Evolutionary conservation across 1,140 invertebrate species (phyloP), one percentile per base, ranked within the genome.

Genomic region (Panulirus ornatus): DNA sequence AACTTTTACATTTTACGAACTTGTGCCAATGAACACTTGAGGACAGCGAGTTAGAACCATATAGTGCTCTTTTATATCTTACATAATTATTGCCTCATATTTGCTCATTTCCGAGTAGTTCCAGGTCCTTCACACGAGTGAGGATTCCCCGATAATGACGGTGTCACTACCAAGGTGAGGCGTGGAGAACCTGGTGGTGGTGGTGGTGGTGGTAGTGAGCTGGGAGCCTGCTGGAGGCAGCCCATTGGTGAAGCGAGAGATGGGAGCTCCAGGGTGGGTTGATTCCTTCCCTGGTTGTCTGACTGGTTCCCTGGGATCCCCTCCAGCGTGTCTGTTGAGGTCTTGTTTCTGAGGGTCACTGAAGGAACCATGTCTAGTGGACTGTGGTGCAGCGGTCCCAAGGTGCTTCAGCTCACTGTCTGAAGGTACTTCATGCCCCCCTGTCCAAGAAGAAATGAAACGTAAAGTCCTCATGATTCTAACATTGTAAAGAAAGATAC

Each of bases 91-190:
- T n/a, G n/a, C n/a, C n/a, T n/a, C n/a, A n/a, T n/a, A n/a, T n/a
- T n/a, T n/a, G n/a, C n/a, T n/a, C n/a, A n/a, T n/a, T n/a, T n/a
- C n/a, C n/a, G n/a, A n/a, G n/a, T n/a, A n/a, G n/a, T n/a, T n/a
- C n/a, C n/a, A n/a, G n/a, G n/a, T n/a, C n/a, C n/a, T 47, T 87
- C 58, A 88, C 0, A 88, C 85, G n/a, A 88, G 85, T 14, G 85
- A 88, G n/a, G 85, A 88, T 27, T 88, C 85, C n/a, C 85, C 85
- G 47, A 88, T 88, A 16, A 88, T 88, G n/a, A 88, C 58, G 5
- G 75, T 88, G 27, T 88, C 85, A 22, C 22, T 63, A 27, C 85
- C 76, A 34, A 88, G n/a, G 40, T 88, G 75, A 1, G 85, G 85
- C 6, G 85, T 88, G 27, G 85, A 88, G 54, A 88, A 88, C 75